These are phyloP conservation scores for Nothocercus julius DNA, from an alignment of 2,113 vertebrate species.

Conservation along the genomic window DNA sequence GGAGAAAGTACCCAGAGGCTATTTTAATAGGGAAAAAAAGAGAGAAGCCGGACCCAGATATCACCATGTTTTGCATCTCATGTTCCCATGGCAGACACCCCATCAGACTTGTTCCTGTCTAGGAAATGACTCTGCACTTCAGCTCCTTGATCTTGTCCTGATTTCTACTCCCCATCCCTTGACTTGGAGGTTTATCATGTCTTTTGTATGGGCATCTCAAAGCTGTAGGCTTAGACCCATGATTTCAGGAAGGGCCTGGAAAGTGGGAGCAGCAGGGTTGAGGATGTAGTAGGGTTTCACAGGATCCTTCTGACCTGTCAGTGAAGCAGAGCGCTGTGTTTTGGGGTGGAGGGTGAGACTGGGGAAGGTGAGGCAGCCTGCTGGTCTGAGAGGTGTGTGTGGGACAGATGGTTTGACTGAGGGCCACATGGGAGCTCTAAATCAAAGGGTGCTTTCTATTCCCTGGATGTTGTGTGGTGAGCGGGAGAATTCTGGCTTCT, in stretches of 20 bases:
- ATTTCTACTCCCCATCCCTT: background rate
- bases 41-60: background rate
- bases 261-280: background rate
- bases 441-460: background rate
- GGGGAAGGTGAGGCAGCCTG: background rate
- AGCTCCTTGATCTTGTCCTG: background rate
- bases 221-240: background rate
- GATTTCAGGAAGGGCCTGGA: background rate
- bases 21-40: background rate
- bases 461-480: constrained; percentile 8
- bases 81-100: background rate
- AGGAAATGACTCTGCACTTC: background rate
- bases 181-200: background rate
- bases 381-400: background rate
- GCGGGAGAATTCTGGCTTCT: background rate
- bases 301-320: background rate
- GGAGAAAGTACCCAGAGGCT: background rate
- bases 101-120: background rate
- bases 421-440: background rate
- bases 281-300: background rate
- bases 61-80: background rate
- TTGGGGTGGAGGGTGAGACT: accelerated
- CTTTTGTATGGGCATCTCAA: background rate
- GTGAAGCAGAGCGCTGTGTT: background rate
- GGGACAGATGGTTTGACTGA: background rate